Base-by-base conservation (phyloP, 2,888 invertebrate genomes). In the Sarcophaga rosellei region DNA sequence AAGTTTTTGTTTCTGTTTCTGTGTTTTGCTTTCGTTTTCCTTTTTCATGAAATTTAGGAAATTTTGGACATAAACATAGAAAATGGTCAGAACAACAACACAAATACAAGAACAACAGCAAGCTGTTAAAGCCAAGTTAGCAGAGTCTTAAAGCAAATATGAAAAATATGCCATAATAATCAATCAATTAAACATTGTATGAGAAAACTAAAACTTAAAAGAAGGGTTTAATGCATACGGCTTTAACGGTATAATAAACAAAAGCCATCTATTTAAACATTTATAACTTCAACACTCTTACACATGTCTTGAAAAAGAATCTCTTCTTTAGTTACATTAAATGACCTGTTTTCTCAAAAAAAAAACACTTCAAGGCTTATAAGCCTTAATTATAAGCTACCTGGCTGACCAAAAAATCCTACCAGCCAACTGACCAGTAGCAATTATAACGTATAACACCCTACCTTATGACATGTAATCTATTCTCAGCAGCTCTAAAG, bases 371-470 rank as follows among this genome's bases (percentile, higher is more conserved):
- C 10, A 61, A 61, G 21, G 21, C 53, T 15, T 53, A 53, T 53
- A 63, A 79, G 88, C 85, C 89, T 90, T 90, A 91, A 90, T 91
- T 90, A 90, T 89, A 91, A 88, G 88, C 88, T 87, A 81, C 74
- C 83, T 86, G 88, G 11, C 17, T 47, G 66, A 62, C 21, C 77
- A 66, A 45, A 61, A 76, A 57, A 44, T 17, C 44, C 62, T 57
- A 57, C 57, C n/a, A 69, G 53, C 88, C 88, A 89, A 90, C 88
- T 45, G 62, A 63, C 45, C 88, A 89, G 88, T 89, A 89, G 90
- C 90, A 90, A 90, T 91, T 91, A 91, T 90, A 88, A 88, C 87
- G 85, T 88, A 78, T 88, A 90, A 89, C 91, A 84, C 81, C 90
- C 89, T 90, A 74, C 17, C 69, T 78, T 79, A 81, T 57, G 78